These are phyloP conservation scores for Zygothrica quintamaculata DNA, from an alignment of 2,888 invertebrate species.

Conservation along the genomic window DNA sequence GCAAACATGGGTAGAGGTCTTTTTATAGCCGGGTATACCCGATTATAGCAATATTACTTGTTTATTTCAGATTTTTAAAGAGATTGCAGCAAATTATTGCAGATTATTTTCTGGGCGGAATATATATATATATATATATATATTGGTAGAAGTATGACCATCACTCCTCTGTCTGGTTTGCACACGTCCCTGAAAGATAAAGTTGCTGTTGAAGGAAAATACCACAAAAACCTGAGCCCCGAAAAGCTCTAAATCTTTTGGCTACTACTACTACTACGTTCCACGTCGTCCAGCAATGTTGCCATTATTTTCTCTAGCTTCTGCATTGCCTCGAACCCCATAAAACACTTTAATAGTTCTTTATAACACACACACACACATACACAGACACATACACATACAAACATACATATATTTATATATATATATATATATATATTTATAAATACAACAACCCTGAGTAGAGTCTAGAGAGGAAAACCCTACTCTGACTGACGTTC, in stretches of 20 bases:
- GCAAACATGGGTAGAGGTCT: too few species aligned
- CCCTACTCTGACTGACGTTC: conserved; percentile 47
- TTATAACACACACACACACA: conserved; percentile 44
- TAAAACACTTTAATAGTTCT: conserved; percentile 85
- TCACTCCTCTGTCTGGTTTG: conserved; percentile 18
- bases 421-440: too few species aligned
- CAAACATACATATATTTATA: too few species aligned
- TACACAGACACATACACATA: conserved; percentile 9
- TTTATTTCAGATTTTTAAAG: conserved; percentile 1
- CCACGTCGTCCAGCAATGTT: conserved; percentile 70
- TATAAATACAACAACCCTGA: conserved; percentile 24
- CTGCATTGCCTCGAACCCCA: conserved; percentile 83
- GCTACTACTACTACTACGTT: conserved; percentile 31
- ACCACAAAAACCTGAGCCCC: conserved; percentile 60
- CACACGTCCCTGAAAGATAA: conserved; percentile 56
- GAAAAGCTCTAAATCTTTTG: conserved; percentile 66
- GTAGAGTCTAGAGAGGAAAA: conserved; percentile 5
- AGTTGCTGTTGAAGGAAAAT: conserved; percentile 55
- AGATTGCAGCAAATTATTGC: conserved; percentile 36
- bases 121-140: too few species aligned
- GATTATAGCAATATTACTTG: too few species aligned
- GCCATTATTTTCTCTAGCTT: conserved; percentile 82
- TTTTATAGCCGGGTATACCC: too few species aligned
- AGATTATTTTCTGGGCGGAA: neutral
- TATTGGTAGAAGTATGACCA: neutral